Conservation (phyloP, 1,140 invertebrate species). For the Drosophila malerkotliana region DNA sequence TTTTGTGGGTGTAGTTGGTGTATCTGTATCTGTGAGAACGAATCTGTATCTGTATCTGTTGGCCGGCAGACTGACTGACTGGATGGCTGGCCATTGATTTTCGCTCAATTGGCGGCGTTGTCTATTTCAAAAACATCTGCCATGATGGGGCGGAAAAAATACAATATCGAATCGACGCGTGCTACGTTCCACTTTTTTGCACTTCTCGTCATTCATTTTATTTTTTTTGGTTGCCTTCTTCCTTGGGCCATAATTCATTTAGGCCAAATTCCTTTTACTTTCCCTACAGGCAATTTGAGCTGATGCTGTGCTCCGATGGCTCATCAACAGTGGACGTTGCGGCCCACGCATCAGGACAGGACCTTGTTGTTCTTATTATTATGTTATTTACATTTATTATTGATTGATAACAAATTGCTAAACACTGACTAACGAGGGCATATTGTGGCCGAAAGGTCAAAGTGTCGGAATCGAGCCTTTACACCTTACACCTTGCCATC, state of each 20-base stretch:
- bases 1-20: constrained; percentile 22
- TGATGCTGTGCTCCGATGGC: constrained; percentile 40
- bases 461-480: constrained; percentile 34
- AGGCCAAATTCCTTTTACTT: constrained; percentile 41
- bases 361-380: constrained; percentile 50
- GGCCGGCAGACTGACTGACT: constrained; percentile 15
- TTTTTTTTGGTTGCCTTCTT: neutral
- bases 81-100: constrained; percentile 64
- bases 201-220: constrained; percentile 14
- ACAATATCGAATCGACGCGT: constrained; percentile 59
- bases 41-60: constrained; percentile 10
- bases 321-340: constrained; percentile 15
- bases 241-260: constrained; percentile 64
- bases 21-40: neutral
- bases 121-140: constrained; percentile 66
- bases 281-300: constrained; percentile 36
- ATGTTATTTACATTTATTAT: constrained; percentile 82
- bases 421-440: constrained; percentile 75
- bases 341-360: constrained; percentile 12
- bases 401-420: constrained; percentile 76
- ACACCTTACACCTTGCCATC: constrained; percentile 10
- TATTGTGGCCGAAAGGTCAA: constrained; percentile 76
- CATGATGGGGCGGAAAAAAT: constrained; percentile 69
- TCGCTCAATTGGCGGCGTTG: constrained; percentile 66
- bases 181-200: constrained; percentile 41